These are phyloP conservation scores for Ethmia dodecea DNA, from an alignment of 2,888 invertebrate genomes.

Conservation along the genomic window DNA sequence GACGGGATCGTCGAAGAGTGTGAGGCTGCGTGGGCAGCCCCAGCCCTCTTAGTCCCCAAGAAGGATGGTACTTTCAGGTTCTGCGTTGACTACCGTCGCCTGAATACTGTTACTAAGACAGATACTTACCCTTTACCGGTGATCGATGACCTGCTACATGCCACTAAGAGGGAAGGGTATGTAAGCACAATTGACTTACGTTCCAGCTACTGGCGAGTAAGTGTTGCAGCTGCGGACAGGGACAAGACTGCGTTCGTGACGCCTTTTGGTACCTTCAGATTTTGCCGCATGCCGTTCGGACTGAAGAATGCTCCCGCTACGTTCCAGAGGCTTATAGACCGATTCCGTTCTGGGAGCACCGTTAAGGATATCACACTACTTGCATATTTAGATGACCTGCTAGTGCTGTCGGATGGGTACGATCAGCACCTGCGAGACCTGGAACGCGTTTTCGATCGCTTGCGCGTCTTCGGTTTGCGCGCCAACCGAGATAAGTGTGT, in stretches of 20 bases:
- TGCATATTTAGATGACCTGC: constrained; percentile 31
- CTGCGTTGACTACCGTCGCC: constrained; percentile 7
- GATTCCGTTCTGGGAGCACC: constrained; percentile 15
- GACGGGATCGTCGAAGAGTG: no score
- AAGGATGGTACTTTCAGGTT: constrained; percentile 2
- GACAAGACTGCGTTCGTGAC: constrained; percentile 27
- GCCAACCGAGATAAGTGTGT: constrained; percentile 28
- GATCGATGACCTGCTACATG: constrained; percentile 34
- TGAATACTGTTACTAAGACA: constrained; percentile 17
- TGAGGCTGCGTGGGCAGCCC: no score
- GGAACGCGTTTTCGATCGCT: constrained; percentile 21
- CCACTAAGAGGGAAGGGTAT: neutral
- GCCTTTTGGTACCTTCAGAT: constrained; percentile 24
- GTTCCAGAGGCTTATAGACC: constrained; percentile 27
- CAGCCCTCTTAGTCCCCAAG: neutral
- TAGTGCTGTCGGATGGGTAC: constrained; percentile 24
- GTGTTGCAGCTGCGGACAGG: constrained; percentile 17
- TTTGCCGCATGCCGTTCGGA: constrained; percentile 29
- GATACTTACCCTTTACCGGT: constrained; percentile 35
- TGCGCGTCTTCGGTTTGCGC: constrained; percentile 5
- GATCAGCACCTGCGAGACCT: constrained; percentile 27
- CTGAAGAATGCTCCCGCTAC: constrained; percentile 26
- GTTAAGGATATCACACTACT: constrained; percentile 13
- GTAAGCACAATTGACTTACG: constrained; percentile 31
- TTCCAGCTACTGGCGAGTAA: constrained; percentile 38